Evolutionary conservation across 2,888 invertebrate species (phyloP).

Genomic region (Cyaniris semiargus): DNA sequence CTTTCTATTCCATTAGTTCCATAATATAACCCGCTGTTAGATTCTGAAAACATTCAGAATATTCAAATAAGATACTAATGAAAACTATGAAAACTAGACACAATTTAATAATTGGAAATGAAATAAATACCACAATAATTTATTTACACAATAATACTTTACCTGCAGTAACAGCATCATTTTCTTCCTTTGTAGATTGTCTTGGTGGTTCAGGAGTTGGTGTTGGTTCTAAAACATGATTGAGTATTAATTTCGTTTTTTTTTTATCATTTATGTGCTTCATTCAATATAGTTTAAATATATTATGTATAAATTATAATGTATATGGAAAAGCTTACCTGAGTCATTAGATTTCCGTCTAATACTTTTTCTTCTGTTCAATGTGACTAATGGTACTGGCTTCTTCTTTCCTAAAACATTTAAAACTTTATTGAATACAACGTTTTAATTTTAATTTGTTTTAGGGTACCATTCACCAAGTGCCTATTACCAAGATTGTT

Average conservation of each 20-base stretch:
- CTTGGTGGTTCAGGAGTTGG: background rate
- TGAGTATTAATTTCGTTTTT: background rate
- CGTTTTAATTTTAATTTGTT: background rate
- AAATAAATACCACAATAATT: too few relatives aligned
- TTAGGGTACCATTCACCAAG: background rate
- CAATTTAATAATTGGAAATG: too few relatives aligned
- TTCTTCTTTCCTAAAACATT: background rate
- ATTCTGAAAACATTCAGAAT: background rate
- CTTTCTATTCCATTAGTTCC: slow-evolving; percentile 27
- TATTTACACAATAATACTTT: background rate
- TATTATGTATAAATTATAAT: too few relatives aligned
- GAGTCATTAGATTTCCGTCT: background rate
- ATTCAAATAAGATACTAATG: background rate
- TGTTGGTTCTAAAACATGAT: background rate
- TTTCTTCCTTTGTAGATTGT: background rate
- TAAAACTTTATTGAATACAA: background rate
- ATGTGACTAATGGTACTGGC: background rate
- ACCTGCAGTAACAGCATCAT: background rate
- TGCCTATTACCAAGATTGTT: too few relatives aligned
- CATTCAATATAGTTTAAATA: background rate
- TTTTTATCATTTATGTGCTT: background rate
- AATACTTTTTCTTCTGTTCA: slow-evolving; percentile 2
- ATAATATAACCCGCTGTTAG: slow-evolving; percentile 19
- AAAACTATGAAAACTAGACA: background rate
- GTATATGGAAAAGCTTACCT: background rate